phyloP scores from a whole-genome alignment of 2,113 vertebrate species.

The Crotalus horridus region DNA sequence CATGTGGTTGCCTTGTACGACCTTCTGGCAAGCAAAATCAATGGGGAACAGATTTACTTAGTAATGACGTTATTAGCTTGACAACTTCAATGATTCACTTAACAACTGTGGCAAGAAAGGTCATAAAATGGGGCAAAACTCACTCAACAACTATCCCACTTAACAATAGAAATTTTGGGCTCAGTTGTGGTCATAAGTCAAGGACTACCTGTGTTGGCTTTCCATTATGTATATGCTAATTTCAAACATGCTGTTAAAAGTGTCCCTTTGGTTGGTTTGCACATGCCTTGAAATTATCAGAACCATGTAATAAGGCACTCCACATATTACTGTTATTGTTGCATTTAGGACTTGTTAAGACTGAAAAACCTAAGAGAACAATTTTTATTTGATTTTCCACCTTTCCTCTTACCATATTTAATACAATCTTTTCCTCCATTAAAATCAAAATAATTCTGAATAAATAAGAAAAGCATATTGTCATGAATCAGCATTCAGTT shows the following conservation, averaged over 20 bases:
- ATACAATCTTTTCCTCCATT: background rate
- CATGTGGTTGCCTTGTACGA: background rate
- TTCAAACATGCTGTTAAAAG: background rate
- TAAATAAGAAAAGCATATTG: background rate
- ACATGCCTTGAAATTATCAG: background rate
- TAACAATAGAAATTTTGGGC: no score
- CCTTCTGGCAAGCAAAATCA: background rate
- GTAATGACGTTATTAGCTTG: background rate
- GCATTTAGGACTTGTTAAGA: background rate
- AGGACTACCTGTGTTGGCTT: background rate
- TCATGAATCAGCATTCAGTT: background rate
- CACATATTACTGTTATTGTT: background rate
- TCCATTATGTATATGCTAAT: background rate
- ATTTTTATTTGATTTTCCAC: background rate
- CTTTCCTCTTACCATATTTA: background rate
- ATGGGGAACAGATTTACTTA: background rate
- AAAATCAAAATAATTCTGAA: background rate
- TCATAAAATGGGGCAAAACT: background rate
- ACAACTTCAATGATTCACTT: background rate
- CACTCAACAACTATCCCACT: background rate
- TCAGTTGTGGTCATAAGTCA: no score
- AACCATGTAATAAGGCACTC: background rate
- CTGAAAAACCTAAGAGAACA: background rate
- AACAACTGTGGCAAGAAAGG: background rate
- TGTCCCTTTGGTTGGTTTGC: background rate